Evolutionary conservation across 2,888 invertebrate genomes (phyloP).

Genomic region (Phrixothrix hirtus): DNA sequence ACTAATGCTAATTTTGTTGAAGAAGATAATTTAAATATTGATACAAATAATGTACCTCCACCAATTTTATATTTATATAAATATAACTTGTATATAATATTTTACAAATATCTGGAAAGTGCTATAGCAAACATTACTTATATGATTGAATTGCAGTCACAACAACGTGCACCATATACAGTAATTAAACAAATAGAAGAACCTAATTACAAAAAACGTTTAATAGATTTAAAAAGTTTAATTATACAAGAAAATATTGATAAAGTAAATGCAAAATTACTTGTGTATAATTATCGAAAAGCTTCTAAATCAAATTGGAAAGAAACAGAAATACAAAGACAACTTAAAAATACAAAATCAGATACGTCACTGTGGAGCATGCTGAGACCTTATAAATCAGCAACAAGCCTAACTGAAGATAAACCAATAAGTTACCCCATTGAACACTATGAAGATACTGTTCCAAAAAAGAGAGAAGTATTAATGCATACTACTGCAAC

Average conservation of each 20-base stretch:
- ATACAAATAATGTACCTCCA: conserved; percentile 1
- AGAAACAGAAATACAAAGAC: conserved; percentile 13
- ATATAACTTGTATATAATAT: conserved; percentile 27
- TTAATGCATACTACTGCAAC: conserved; percentile 7
- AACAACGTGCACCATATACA: conserved; percentile 13
- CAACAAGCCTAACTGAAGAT: conserved; percentile 1
- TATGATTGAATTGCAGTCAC: conserved; percentile 27
- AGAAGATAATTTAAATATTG: not conserved
- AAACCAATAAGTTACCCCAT: conserved; percentile 27
- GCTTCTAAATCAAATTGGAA: conserved; percentile 14
- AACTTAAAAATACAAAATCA: conserved; percentile 8
- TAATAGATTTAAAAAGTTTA: conserved; percentile 25
- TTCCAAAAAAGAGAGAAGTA: not conserved
- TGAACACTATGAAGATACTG: conserved; percentile 10
- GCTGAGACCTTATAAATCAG: conserved; percentile 9
- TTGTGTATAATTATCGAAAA: conserved; percentile 19
- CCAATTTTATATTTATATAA: conserved; percentile 8
- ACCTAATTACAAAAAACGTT: conserved; percentile 12
- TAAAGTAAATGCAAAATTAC: conserved; percentile 13
- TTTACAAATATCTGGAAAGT: conserved; percentile 26
- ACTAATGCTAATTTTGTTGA: not conserved
- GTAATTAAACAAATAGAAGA: conserved; percentile 28
- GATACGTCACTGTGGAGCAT: conserved; percentile 24
- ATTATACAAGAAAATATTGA: conserved; percentile 16
- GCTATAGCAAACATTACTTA: conserved; percentile 29